Conservation (phyloP, 2,113 vertebrate species). For the Oriolus oriolus region DNA sequence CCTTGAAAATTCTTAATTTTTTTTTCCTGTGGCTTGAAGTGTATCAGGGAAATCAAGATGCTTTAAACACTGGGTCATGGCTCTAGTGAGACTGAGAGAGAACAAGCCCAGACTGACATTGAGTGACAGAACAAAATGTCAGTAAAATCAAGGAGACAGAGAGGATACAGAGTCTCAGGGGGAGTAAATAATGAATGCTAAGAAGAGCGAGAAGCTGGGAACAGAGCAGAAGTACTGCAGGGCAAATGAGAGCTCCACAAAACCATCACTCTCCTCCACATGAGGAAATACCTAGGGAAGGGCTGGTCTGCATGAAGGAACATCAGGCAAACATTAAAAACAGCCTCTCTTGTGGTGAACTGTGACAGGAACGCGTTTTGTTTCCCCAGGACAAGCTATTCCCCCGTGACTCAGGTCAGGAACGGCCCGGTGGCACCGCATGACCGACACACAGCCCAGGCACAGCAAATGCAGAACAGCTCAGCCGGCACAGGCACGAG, state of each 20-base stretch:
- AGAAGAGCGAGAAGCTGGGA: constrained; percentile 12
- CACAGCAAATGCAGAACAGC: not conserved
- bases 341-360: not conserved
- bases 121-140: constrained; percentile 49
- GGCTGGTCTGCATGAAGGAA: not conserved
- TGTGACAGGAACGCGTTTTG: not conserved
- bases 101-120: constrained; percentile 40
- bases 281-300: not conserved
- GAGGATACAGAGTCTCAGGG: constrained; percentile 6
- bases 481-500: not conserved
- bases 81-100: constrained; percentile 28
- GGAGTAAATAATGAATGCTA: constrained; percentile 57
- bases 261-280: not conserved
- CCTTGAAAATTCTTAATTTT: not conserved
- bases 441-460: not conserved
- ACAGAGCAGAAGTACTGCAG: constrained; percentile 10
- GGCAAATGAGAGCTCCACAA: constrained; percentile 15
- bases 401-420: not conserved
- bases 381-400: not conserved
- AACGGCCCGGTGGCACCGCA: not conserved
- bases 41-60: not conserved
- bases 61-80: not conserved
- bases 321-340: not conserved
- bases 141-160: constrained; percentile 51
- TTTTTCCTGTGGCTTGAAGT: not conserved